These are phyloP conservation scores for Icerya purchasi DNA, from an alignment of 2,888 invertebrate species.

Conservation along the genomic window DNA sequence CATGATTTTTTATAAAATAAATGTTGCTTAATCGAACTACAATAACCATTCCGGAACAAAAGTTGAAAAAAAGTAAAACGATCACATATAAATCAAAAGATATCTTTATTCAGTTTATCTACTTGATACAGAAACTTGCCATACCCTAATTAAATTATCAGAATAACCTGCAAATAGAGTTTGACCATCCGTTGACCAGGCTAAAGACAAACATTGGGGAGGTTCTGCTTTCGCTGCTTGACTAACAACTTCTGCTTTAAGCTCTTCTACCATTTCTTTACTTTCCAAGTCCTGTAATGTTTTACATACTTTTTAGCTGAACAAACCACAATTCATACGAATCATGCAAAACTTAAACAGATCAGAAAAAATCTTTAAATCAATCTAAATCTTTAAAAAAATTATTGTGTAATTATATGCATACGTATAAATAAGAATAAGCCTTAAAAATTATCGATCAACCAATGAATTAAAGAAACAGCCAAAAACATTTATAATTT, in stretches of 20 bases:
- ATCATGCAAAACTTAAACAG: too few species aligned
- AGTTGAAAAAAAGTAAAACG: too few species aligned
- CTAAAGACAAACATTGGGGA: conserved; percentile 87
- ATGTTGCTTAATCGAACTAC: too few species aligned
- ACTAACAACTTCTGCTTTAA: conserved; percentile 81
- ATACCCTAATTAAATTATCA: conserved; percentile 91
- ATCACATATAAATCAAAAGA: too few species aligned
- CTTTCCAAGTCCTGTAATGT: conserved; percentile 72
- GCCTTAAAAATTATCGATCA: too few species aligned
- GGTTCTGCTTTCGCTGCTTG: conserved; percentile 61
- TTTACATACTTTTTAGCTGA: too few species aligned
- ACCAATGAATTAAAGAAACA: too few species aligned
- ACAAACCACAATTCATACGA: too few species aligned
- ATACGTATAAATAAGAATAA: conserved; percentile 10
- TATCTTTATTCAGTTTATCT: conserved; percentile 29
- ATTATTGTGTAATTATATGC: background rate
- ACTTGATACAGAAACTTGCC: conserved; percentile 84
- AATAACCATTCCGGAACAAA: too few species aligned
- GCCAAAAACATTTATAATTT: too few species aligned
- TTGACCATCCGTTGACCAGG: conserved; percentile 98
- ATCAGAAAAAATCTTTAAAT: conserved; percentile 13
- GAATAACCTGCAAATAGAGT: conserved; percentile 97
- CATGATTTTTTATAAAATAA: too few species aligned
- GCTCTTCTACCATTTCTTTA: conserved; percentile 97
- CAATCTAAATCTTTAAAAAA: conserved; percentile 1